Conservation (phyloP, 2,888 invertebrate genomes). For the Tortrix viridana region DNA sequence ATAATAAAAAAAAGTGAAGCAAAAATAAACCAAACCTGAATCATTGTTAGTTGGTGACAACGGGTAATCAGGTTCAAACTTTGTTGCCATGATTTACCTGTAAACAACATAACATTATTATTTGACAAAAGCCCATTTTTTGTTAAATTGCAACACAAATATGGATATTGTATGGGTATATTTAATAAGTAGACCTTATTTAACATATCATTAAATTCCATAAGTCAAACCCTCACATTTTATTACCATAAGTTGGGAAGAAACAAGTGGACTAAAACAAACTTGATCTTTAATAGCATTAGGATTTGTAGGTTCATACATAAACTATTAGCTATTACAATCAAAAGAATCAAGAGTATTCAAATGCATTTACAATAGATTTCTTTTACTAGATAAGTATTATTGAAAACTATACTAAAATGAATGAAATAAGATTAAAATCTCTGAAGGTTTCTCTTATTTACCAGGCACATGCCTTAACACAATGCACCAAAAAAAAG, state of each 20-base stretch:
- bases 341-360: too few relatives aligned
- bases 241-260: too few relatives aligned
- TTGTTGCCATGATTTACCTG: conserved; percentile 80
- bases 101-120: conserved; percentile 62
- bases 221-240: too few relatives aligned
- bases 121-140: conserved; percentile 10
- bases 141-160: background rate
- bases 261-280: too few relatives aligned
- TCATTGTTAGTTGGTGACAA: conserved; percentile 73
- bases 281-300: too few relatives aligned
- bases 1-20: conserved; percentile 23
- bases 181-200: too few relatives aligned
- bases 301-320: too few relatives aligned
- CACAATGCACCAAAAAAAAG: conserved; percentile 28
- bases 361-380: too few relatives aligned
- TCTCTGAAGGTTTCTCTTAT: background rate
- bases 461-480: conserved; percentile 16
- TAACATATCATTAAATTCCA: too few relatives aligned
- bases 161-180: background rate
- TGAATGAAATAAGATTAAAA: background rate
- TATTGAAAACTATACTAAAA: too few relatives aligned
- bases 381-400: too few relatives aligned
- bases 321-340: too few relatives aligned
- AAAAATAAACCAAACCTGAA: conserved; percentile 69
- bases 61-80: conserved; percentile 69